Conservation (phyloP, 2,888 invertebrate genomes). For the Eulithis prunata region DNA sequence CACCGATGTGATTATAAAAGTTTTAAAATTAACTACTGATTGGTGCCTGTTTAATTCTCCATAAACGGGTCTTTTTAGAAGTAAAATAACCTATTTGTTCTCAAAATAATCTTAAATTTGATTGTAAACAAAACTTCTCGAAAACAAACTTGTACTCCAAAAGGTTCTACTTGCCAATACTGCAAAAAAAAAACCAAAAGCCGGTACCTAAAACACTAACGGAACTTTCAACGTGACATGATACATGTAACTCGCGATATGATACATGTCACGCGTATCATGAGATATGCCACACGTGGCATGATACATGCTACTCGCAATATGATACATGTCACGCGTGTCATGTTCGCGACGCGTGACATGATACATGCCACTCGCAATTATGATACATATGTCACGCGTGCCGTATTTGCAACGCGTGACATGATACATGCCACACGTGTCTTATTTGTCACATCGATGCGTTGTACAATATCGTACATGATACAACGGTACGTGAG, state of each 20-base stretch:
- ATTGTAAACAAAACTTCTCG: slow-evolving; percentile 35
- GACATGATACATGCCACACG: not conserved
- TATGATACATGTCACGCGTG: not conserved
- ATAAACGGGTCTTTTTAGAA: not conserved
- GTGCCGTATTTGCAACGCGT: not conserved
- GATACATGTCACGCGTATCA: not conserved
- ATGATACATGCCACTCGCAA: not conserved
- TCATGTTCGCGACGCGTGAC: too few relatives aligned
- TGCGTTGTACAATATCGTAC: not conserved
- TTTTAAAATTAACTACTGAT: not conserved
- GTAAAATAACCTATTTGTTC: not conserved
- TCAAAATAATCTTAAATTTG: not conserved
- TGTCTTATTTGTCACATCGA: not conserved
- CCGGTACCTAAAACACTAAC: too few relatives aligned
- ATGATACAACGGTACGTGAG: slow-evolving; percentile 34
- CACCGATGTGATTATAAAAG: not conserved
- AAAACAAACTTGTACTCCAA: slow-evolving; percentile 17
- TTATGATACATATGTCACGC: not conserved
- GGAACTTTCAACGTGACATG: not conserved
- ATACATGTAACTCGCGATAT: not conserved
- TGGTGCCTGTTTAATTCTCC: not conserved
- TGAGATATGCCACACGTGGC: not conserved
- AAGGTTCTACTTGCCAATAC: not conserved
- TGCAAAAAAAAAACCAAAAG: not conserved
- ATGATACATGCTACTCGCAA: not conserved